Evolutionary conservation across 2,888 invertebrate species (phyloP).

Genomic region (Mythimna vitellina): DNA sequence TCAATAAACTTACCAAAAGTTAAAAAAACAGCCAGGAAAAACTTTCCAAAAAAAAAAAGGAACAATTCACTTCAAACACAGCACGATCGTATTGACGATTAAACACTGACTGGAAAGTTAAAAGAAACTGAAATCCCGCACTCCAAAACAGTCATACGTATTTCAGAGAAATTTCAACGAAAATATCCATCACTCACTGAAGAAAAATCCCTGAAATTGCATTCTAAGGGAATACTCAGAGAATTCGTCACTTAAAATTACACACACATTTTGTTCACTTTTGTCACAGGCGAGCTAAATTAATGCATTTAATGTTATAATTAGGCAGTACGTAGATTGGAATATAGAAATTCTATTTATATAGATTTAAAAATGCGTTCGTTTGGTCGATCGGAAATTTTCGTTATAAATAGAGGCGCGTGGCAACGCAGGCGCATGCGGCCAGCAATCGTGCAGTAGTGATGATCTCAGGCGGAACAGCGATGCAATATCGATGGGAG

Average conservation of each 20-base stretch:
- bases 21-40: background rate
- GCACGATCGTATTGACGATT: slow-evolving; percentile 20
- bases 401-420: slow-evolving; percentile 77
- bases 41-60: background rate
- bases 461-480: slow-evolving; percentile 41
- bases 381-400: slow-evolving; percentile 74
- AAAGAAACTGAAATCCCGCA: slow-evolving; percentile 29
- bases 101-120: slow-evolving; percentile 49
- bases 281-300: slow-evolving; percentile 17
- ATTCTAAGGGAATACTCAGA: slow-evolving; percentile 46
- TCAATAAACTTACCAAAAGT: slow-evolving; percentile 27
- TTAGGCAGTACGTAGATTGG: slow-evolving; percentile 31
- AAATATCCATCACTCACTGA: slow-evolving; percentile 64
- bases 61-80: slow-evolving; percentile 40
- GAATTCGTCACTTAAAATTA: slow-evolving; percentile 45
- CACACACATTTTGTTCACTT: slow-evolving; percentile 17
- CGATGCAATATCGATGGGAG: slow-evolving; percentile 48
- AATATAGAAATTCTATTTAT: slow-evolving; percentile 66
- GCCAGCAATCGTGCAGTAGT: slow-evolving; percentile 56
- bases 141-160: slow-evolving; percentile 48
- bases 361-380: slow-evolving; percentile 69
- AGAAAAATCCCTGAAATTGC: slow-evolving; percentile 55
- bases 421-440: slow-evolving; percentile 70
- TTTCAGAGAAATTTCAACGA: slow-evolving; percentile 52
- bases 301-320: slow-evolving; percentile 18